These are phyloP conservation scores for Axis porcinus DNA, from an alignment of 2,113 vertebrate genomes.

Conservation along the genomic window DNA sequence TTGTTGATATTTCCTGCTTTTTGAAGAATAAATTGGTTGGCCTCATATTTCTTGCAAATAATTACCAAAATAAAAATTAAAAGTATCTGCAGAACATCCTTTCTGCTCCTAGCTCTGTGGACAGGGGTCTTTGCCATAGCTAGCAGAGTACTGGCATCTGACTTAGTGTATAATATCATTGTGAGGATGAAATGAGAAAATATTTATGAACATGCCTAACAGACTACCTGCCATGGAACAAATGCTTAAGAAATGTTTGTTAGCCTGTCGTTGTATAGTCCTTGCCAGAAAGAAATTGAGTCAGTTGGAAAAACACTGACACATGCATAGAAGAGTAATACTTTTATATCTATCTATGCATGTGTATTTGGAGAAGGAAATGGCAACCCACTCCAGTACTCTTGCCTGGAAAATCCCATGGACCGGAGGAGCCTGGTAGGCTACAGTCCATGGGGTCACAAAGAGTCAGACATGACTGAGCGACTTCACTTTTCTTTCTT, in stretches of 20 bases:
- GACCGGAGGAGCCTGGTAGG: too few species aligned
- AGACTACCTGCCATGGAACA: background rate
- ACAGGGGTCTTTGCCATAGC: fast-evolving
- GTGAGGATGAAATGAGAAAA: background rate
- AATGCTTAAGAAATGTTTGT: background rate
- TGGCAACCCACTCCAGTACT: too few species aligned
- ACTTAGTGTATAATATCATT: fast-evolving
- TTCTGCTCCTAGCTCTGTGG: too few species aligned
- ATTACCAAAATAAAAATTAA: background rate
- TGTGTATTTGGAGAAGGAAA: too few species aligned
- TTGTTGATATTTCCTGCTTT: background rate
- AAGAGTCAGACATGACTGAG: too few species aligned
- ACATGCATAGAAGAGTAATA: fast-evolving
- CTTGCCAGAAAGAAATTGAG: background rate
- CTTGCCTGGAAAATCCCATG: too few species aligned
- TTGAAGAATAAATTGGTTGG: too few species aligned
- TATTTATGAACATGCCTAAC: fast-evolving
- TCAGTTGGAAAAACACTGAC: background rate
- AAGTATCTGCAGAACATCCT: background rate
- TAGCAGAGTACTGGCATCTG: fast-evolving
- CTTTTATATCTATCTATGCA: fast-evolving
- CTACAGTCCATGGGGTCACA: too few species aligned
- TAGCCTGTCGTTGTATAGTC: background rate
- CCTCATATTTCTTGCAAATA: background rate
- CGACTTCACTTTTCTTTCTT: too few species aligned